Evolutionary conservation across 2,888 invertebrate genomes (phyloP), one percentile per base, ranked within the genome.

Genomic region (Ametastegia equiseti): DNA sequence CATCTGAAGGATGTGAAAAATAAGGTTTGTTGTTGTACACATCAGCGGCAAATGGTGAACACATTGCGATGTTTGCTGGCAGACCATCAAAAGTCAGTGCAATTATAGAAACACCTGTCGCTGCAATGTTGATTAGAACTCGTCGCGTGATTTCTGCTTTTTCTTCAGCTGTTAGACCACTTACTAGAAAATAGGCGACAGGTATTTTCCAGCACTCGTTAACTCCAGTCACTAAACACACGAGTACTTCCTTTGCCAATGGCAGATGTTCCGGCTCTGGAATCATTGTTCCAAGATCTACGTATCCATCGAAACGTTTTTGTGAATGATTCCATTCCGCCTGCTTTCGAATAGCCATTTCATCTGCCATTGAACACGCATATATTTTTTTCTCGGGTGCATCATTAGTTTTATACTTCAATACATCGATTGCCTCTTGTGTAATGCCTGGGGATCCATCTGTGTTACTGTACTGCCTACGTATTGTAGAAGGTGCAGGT

Each of bases 401-500:
- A 60, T 19, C 27, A 23, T 60, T 19, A 5, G 11, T 3, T 60
- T 60, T 60, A 9, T 5, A 3, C 15, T 60, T 11, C 60, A 60
- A 57, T 60, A 15, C 15, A 7, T n/a, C 23, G 15, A 60, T 60
- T n/a, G 60, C 60, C 9, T 60, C 27, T 19, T 60, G 1, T 3
- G 60, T 87, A 80, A 90, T 89, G 6, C 90, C 89, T 13, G 90
- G 88, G 3, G 85, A 71, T 6, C 85, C 88, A 83, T 89, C 85
- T 39, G 89, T 81, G n/a, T 83, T 83, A 45, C 83, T 65, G 63
- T 88, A 89, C 90, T 89, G 91, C 50, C 86, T 88, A 54, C 85
- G 82, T 19, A 90, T 84, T 2, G 88, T 89, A 19, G 84, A 83
- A 7, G 82, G 77, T 82, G 88, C 86, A 39, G 90, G 90, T 19